Conservation (phyloP, 2,888 invertebrate species). For the Lithophane socia region DNA sequence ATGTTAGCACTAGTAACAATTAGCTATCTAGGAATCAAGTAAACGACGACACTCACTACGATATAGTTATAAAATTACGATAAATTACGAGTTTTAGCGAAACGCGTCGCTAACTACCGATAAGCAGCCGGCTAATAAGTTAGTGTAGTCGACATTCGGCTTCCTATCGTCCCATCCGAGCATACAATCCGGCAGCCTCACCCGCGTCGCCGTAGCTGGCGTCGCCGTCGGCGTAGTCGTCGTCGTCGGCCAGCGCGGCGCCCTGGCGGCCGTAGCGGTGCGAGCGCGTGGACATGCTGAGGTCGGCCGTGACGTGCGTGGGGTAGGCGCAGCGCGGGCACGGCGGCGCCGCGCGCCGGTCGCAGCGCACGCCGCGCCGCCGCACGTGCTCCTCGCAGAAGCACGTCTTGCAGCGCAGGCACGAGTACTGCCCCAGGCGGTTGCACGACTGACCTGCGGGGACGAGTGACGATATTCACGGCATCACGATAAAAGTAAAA, state of each 20-base stretch:
- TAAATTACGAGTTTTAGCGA: no score
- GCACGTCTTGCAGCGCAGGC: conserved; percentile 98
- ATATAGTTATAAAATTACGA: no score
- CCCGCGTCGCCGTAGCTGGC: conserved; percentile 31
- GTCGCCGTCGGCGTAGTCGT: conserved; percentile 86
- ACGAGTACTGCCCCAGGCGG: conserved; percentile 98
- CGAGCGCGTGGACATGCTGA: conserved; percentile 97
- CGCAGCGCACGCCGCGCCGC: conserved; percentile 85
- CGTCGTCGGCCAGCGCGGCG: conserved; percentile 92
- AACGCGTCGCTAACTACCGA: no score
- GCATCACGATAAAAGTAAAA: not conserved
- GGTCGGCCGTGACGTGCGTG: conserved; percentile 97
- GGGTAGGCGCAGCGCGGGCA: conserved; percentile 98
- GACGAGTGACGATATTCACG: not conserved
- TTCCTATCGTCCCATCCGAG: no score
- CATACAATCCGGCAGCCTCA: no score
- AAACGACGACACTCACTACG: no score
- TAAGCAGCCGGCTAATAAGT: no score
- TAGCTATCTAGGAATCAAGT: no score
- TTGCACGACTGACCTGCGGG: conserved; percentile 97
- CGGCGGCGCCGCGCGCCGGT: conserved; percentile 89
- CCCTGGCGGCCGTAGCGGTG: conserved; percentile 97
- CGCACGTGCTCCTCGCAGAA: conserved; percentile 99
- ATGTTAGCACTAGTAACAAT: no score
- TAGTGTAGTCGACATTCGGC: no score